Evolutionary conservation across 2,113 vertebrate genomes (phyloP), one percentile per base, ranked within the genome.

Genomic region (Lepus europaeus): DNA sequence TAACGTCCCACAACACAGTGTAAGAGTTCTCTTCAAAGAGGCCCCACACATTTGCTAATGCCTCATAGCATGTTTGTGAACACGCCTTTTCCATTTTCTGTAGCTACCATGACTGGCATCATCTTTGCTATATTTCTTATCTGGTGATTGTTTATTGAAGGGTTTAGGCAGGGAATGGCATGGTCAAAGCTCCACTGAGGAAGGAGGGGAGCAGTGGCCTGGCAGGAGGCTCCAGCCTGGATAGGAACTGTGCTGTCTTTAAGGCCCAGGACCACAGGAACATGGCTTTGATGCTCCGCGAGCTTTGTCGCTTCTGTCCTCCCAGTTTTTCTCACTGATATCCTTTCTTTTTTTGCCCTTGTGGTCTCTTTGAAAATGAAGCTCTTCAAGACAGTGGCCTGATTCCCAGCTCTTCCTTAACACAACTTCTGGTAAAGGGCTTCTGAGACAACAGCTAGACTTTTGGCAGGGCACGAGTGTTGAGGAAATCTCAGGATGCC

Each of bases 191-290:
- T 87, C 22, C 12, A 17, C 22, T 3, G 0, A 53, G 76, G 17
- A 22, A 1, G 51, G 53, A 22, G 74, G 33, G 2, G 7, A 17
- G 11, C 2, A 5, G 39, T 36, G 51, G 17, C 73, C 31, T 10
- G 16, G 17, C 3, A 3, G 16, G 63, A 76, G 25, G 29, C 16
- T 12, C 17, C 13, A 19, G 20, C 9, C 61, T 33, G 27, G 29
- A 0, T 9, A 33, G 87, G 20, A 53, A 3, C 7, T 27, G 5
- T 1, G 36, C 29, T 2, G 9, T 51, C 14, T n/a, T 8, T 14
- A 17, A 92, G 29, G 45, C 59, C 33, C 1, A 2, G 20, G 1
- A 9, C 61, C 69, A 45, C 4, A 39, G 36, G 69, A 31, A 66
- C 16, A 1, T 1, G 17, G 11, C 25, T 23, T n/a, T 4, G 3